Evolutionary conservation across 64 coral and sea anemone species (phyloP), one percentile per base, ranked within the genome.

Genomic region (Stylophora pistillata): DNA sequence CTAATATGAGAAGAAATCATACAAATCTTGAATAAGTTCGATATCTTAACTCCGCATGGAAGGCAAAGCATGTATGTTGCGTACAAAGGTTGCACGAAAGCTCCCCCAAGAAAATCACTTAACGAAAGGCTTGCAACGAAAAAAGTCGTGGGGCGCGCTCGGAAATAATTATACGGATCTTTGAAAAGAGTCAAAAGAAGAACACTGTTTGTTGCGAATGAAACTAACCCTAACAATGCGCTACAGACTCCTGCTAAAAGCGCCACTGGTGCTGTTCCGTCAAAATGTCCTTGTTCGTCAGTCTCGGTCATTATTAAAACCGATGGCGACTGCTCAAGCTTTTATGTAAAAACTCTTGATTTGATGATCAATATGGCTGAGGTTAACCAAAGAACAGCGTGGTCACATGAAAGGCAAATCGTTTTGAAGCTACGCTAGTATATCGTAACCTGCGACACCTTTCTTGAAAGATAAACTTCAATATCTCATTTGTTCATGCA

Each of bases 101-200:
- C 15, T 41, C 84, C 89, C 15, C 81, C 84, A 23, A 95, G 70
- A 78, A 95, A 91, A 84, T 95, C 94, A 58, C 89, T 91, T 33
- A 87, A 10, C 18, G 94, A 85, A 2, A 95, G 78, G 59, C 89
- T 71, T 74, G 64, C 61, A 5, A 95, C 71, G 75, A 95, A 91
- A 1, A 91, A 85, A n/a, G 78, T 82, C 10, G 89, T 31, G 34
- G 82, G 59, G 33, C 88, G 93, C 14, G 55, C 69, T 81, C 73
- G 89, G 34, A 95, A 95, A 53, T 86, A 95, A 58, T 69, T 91
- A 9, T 88, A 79, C 0, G 93, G 93, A 78, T 95, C 93, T 82
- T 78, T 91, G 77, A 58, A 87, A 0, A 95, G 41, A 15, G 89
- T 95, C 20, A 91, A 76, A 13, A 95, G 83, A 23, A 47, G 37